Conservation (phyloP, 2,113 vertebrate species). For the Gymnobelideus leadbeateri region DNA sequence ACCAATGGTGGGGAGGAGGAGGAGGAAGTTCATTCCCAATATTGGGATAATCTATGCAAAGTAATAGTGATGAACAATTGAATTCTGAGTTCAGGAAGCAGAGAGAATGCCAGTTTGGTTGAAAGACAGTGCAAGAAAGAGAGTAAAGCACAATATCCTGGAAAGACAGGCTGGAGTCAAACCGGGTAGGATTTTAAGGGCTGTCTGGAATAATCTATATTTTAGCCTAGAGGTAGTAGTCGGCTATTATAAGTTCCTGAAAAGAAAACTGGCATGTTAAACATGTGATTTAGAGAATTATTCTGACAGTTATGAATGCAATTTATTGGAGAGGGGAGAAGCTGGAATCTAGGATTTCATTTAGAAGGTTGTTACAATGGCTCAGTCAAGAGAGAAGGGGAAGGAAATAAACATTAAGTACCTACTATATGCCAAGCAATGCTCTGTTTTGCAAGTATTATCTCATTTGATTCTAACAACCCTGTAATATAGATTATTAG, state of each 20-base stretch:
- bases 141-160: not conserved
- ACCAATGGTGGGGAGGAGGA: not conserved
- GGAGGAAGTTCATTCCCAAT: not conserved
- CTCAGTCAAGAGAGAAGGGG: not conserved
- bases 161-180: not conserved
- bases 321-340: not conserved
- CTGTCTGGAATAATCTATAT: not conserved
- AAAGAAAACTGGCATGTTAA: not conserved
- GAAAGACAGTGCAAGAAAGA: not conserved
- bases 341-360: not conserved
- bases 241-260: not conserved
- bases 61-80: not conserved
- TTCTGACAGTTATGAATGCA: not conserved
- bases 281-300: not conserved
- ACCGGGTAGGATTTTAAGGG: not conserved
- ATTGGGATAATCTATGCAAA: not conserved
- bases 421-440: not conserved
- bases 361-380: not conserved
- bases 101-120: not conserved
- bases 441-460: not conserved
- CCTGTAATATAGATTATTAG: not conserved
- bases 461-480: not conserved
- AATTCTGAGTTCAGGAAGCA: not conserved
- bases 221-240: not conserved
- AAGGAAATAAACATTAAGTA: not conserved